Evolutionary conservation across 2,797 vertebrate species (phyloP), one percentile per base, ranked within the genome.

Genomic region (Corythornis leucogaster): DNA sequence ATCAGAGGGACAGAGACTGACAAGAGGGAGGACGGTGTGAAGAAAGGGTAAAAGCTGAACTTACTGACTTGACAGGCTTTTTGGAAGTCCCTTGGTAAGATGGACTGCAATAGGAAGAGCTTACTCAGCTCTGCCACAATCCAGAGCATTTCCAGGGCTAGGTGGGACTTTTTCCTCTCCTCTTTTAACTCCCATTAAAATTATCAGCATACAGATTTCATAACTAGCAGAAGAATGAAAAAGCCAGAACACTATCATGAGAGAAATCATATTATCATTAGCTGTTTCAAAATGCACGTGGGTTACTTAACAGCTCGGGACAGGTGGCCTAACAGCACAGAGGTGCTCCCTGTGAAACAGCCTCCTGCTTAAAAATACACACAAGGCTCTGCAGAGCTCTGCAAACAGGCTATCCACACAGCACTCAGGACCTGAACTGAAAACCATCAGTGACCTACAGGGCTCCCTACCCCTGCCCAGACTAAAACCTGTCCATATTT

Each of bases 181-280:
- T 85, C 62, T 67, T 53, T 62, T 64, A 95, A 94, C 69, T 95
- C 90, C 43, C 73, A 92, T 78, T 89, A 92, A 96, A 96, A 94
- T 92, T 75, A 92, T 75, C 92, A 93, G 85, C 91, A 90, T 89
- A 95, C 91, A 75, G 85, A 93, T 95, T 96, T 95, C 94, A 85
- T 90, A 95, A 95, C 82, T 80, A 85, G 68, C 33, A 84, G 54
- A 50, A 77, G 87, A 94, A 89, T 19, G 51, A 92, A 93, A 93
- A 92, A 93, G 20, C 26, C 69, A 38, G 19, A 90, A 57, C 62
- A 55, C 45, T 95, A 94, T 94, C 86, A 45, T 0, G 62, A 94
- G 69, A 87, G 51, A 89, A 93, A 95, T 93, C 46, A 0, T 64
- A 63, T 78, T 89, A 87, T 90, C 76, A 35, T 68, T 74, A 90